Evolutionary conservation across 2,888 invertebrate species (phyloP), one percentile per base, ranked within the genome.

Genomic region (Galerucella nymphaeae): DNA sequence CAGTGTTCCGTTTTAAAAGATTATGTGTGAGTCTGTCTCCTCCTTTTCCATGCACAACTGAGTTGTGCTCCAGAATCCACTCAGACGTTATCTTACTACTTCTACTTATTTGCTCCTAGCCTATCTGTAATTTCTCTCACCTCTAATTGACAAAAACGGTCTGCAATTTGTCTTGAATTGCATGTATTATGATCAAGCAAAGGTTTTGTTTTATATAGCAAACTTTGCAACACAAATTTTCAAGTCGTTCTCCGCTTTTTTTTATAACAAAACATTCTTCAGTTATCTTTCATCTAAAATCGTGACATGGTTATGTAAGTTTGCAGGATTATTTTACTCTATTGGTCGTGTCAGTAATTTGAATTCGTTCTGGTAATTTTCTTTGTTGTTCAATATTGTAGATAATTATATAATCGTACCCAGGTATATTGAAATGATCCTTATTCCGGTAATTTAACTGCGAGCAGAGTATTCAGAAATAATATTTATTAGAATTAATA

Each of bases 291-390:
- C 50, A 67, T 67, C 67, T 20, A 59, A 67, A 48, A 30, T 67
- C 67, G 67, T 67, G 67, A 67, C 58, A 67, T 58, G 45, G 48
- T 67, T 58, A 48, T 67, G 48, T 67, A 67, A 59, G 57, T 23
- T 59, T 67, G 58, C 59, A 59, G 48, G 42, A 6, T 30, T 30
- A 30, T 30, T 30, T 30, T 8, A 59, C 16, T 67, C 9, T 41
- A 42, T 57, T 66, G 45, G 48, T 20, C 16, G 20, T 57, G 58
- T 41, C 50, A 55, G 20, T 53, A 64, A 50, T 64, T 64, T 64
- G 8, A 18, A 48, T 59, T 38, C 14, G 30, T 59, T 59, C n/a
- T n/a, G 38, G 30, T 59, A 38, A 59, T 38, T 23, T n/a, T 59
- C 13, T 59, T 30, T 38, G 59, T 38, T 38, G 30, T n/a, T 38